Base-by-base conservation (phyloP, 2,797 vertebrate genomes). In the Catharus ustulatus region DNA sequence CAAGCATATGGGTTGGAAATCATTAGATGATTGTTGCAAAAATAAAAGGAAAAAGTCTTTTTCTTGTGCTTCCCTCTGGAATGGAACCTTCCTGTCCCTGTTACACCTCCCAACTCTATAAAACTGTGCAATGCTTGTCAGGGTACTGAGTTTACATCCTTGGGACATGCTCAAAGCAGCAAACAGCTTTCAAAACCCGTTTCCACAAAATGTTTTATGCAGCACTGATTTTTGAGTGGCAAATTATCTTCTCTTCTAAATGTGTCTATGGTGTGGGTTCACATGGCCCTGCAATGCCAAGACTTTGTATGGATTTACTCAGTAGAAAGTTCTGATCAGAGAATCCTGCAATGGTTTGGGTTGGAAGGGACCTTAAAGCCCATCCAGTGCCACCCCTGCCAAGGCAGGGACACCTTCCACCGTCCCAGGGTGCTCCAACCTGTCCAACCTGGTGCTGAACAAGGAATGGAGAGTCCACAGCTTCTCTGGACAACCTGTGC, bases 1-100 rank as follows among this genome's bases (percentile, higher is more conserved):
- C 75, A 91, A 75, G 69, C 95, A 96, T 96, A 94, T 95, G 96
- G 89, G 66, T 61, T 89, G 91, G 83, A 82, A 92, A 96, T 95
- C 88, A 85, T 95, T 86, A 96, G 85, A 58, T 82, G 82, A 91
- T 91, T 87, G 82, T 90, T 83, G 90, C 49, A 75, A 87, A 96
- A 97, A 94, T 74, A 80, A 54, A 78, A 79, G 72, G 86, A 42
- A 92, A 93, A 84, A 32, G 24, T 81, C 11, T 74, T 91, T 90
- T 79, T n/a, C 62, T 7, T 26, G 73, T 79, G 34, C 68, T 64
- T 88, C 52, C 30, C 45, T 78, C 17, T 36, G 36, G 51, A 78
- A 9, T 22, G 69, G 89, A 58, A 58, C 45, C n/a, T 87, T 29
- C 18, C 36, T 54, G 55, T 38, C 78, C 46, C 48, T 73, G 61